Evolutionary conservation across 2,797 vertebrate genomes (phyloP).

Genomic region (Coccyzus lansbergi): DNA sequence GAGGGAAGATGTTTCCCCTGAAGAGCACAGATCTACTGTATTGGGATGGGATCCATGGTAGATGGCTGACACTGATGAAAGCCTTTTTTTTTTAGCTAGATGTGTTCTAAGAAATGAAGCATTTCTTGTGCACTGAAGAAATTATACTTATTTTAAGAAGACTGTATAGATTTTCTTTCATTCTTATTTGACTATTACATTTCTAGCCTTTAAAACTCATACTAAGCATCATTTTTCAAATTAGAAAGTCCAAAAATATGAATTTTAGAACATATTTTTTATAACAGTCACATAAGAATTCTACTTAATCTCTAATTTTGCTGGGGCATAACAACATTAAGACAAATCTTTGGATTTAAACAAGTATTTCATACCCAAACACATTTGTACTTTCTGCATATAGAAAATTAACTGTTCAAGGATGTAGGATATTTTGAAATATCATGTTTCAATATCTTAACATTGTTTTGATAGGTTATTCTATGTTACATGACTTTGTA

Average conservation of each 20-base stretch:
- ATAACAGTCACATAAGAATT: background rate
- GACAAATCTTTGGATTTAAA: background rate
- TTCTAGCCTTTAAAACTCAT: background rate
- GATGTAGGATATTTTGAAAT: background rate
- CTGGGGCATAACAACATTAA: background rate
- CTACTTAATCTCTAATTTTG: background rate
- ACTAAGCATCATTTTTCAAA: background rate
- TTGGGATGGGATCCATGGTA: accelerated
- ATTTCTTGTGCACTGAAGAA: background rate
- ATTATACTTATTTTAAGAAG: background rate
- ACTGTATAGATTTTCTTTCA: background rate
- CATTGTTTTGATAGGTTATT: background rate
- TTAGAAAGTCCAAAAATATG: background rate
- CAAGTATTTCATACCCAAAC: background rate
- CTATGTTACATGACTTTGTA: background rate
- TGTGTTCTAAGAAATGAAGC: background rate
- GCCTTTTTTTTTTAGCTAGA: background rate
- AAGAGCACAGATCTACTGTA: background rate
- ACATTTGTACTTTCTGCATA: background rate
- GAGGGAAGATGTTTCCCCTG: background rate
- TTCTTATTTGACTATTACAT: background rate
- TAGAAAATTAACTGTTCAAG: background rate
- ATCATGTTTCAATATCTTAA: background rate
- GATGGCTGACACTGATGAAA: background rate
- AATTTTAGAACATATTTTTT: background rate